phyloP scores from a whole-genome alignment of 1,140 invertebrate genomes.

The Drosophila melanica region DNA sequence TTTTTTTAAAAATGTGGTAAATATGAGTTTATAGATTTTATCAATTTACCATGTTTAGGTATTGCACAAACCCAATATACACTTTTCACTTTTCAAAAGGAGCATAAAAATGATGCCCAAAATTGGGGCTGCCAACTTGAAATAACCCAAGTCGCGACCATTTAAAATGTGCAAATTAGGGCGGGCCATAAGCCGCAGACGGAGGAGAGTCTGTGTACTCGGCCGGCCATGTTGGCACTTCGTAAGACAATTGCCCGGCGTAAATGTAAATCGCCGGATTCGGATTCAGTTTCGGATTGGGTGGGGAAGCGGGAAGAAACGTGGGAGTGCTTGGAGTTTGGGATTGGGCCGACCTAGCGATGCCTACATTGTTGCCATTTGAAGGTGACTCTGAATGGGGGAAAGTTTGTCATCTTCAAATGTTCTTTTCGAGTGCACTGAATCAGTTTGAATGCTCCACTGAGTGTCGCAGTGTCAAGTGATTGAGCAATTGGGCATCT shows the following conservation, averaged over 20 bases:
- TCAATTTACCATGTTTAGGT: too few relatives aligned
- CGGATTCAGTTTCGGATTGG: conserved; percentile 20
- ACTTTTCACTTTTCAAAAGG: too few relatives aligned
- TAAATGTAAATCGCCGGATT: conserved; percentile 63
- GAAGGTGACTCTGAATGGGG: conserved; percentile 8
- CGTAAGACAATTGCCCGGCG: conserved; percentile 67
- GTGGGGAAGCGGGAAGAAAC: not conserved
- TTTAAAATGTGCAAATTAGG: conserved; percentile 83
- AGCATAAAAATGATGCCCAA: conserved; percentile 44
- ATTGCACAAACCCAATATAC: too few relatives aligned
- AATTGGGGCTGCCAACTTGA: conserved; percentile 16
- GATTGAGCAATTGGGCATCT: conserved; percentile 40
- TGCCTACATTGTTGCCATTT: conserved; percentile 10
- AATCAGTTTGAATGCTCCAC: conserved; percentile 12
- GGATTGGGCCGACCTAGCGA: not conserved
- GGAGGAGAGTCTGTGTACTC: conserved; percentile 19
- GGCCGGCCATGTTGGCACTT: conserved; percentile 66
- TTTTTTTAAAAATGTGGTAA: too few relatives aligned
- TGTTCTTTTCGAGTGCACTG: conserved; percentile 12
- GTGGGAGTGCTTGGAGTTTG: not conserved
- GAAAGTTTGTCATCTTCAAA: conserved; percentile 12
- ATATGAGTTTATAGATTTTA: too few relatives aligned
- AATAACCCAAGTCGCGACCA: conserved; percentile 39
- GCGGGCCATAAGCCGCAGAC: conserved; percentile 65
- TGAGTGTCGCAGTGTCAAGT: conserved; percentile 16